Evolutionary conservation across 2,888 invertebrate genomes (phyloP).

Genomic region (Clivina fossor): DNA sequence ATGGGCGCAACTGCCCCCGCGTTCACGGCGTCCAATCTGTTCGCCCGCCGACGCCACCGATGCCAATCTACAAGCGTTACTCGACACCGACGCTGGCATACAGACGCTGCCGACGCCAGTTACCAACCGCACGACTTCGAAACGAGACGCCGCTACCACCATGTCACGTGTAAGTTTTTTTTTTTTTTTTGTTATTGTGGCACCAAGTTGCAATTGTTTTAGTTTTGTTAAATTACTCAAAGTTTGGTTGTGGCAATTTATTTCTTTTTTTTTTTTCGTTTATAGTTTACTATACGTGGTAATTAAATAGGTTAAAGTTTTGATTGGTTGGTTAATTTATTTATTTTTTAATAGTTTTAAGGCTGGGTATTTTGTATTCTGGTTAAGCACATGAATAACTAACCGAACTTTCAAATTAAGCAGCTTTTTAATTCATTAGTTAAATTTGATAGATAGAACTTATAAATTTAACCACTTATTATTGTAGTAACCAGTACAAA

Average conservation of each 20-base stretch:
- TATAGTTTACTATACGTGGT: not conserved
- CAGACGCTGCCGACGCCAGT: slow-evolving; percentile 18
- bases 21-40: slow-evolving; percentile 52
- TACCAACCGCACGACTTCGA: slow-evolving; percentile 6
- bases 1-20: slow-evolving; percentile 44
- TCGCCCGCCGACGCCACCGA: slow-evolving; percentile 45
- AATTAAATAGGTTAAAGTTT: not conserved
- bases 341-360: not conserved
- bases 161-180: slow-evolving; percentile 33
- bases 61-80: no score
- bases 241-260: not conserved
- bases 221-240: not conserved
- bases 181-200: not conserved
- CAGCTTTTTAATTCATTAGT: no score
- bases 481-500: no score
- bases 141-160: slow-evolving; percentile 7
- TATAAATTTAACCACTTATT: no score
- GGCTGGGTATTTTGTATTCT: no score
- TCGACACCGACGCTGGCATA: slow-evolving; percentile 28
- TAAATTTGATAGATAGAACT: no score
- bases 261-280: not conserved
- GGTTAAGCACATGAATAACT: no score
- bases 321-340: not conserved
- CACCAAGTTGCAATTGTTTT: no score
- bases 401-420: no score